Evolutionary conservation across 2,888 invertebrate species (phyloP), one percentile per base, ranked within the genome.

Genomic region (Harpagoxenus sublaevis): DNA sequence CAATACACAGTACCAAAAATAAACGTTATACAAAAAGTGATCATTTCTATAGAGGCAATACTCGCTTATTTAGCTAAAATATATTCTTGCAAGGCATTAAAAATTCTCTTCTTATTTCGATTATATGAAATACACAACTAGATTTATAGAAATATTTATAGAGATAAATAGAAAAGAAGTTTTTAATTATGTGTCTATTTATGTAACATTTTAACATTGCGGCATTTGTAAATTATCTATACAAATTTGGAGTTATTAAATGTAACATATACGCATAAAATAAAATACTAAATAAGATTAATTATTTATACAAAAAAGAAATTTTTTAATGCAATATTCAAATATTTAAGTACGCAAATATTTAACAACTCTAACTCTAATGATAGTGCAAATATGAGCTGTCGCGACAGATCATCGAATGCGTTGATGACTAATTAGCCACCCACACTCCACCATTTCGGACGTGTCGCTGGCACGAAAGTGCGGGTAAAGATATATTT

Each of bases 391-490:
- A 77, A 23, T 51, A 39, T 9, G 28, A 53, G 39, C 18, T 75
- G 2, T 68, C 42, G 53, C 68, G 15, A 28, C 15, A 39, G 23
- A 75, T 77, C 28, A 77, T 66, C 39, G 28, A 28, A 68, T 66
- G 15, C 12, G 39, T 42, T 53, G 70, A 78, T 78, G 70, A 78
- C 28, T 78, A 78, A 78, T 78, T 71, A 78, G 12, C 39, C 39
- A 28, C 51, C 39, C 28, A 66, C 60, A 48, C 39, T 55, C 23
- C 48, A 45, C 53, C 57, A 74, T 70, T 57, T 83, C 57, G 28
- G 62, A 81, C 77, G n/a, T 75, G 48, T 75, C 15, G 77, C 42
- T 81, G 81, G 60, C 81, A 73, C 83, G 65, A 63, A 83, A 68
- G 15, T 62, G 12, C 8, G 39, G 45, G 79, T 84, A 57, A 84